Evolutionary conservation across 2,113 vertebrate species (phyloP), one percentile per base, ranked within the genome.

Genomic region (Oryzias curvinotus): DNA sequence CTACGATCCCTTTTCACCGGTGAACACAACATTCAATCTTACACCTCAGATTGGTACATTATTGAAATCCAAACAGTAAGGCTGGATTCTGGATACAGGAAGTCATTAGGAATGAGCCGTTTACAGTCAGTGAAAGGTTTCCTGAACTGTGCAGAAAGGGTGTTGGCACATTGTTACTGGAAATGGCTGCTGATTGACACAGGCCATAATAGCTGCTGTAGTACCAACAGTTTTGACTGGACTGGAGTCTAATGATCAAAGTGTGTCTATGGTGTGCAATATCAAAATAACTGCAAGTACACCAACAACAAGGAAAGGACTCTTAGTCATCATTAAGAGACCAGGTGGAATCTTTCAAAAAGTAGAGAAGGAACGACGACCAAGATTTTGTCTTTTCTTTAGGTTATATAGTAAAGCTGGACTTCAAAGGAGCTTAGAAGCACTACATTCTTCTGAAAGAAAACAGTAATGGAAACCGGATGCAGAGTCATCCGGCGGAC

Each of bases 171-270:
- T 56, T 81, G 75, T 82, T 77, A 62, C 77, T 88, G 91, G 91
- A 92, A 91, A 91, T 77, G 77, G 83, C 84, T 88, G 83, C 72
- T 76, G 78, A 88, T 59, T 88, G 89, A 90, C 88, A 86, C 51
- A 6, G 86, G 90, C 79, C 80, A 83, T 69, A 71, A 73, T 58
- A 57, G 71, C 41, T 74, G 77, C 78, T 68, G 75, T 23, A 52
- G 43, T 62, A 67, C 78, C 68, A 48, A 73, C 46, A 81, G 68
- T 90, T 90, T 87, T 71, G 62, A 77, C 66, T 83, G 86, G 86
- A 81, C 41, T 30, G 50, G 0, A 52, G 82, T 77, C 75, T 60
- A 71, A 61, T 44, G 64, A 63, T 18, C 23, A 21, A 19, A 18
- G 14, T 26, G 53, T 62, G 65, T 66, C 62, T 28, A 15, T 66